Base-by-base conservation (phyloP, 2,888 invertebrate genomes). In the Xestobium rufovillosum region DNA sequence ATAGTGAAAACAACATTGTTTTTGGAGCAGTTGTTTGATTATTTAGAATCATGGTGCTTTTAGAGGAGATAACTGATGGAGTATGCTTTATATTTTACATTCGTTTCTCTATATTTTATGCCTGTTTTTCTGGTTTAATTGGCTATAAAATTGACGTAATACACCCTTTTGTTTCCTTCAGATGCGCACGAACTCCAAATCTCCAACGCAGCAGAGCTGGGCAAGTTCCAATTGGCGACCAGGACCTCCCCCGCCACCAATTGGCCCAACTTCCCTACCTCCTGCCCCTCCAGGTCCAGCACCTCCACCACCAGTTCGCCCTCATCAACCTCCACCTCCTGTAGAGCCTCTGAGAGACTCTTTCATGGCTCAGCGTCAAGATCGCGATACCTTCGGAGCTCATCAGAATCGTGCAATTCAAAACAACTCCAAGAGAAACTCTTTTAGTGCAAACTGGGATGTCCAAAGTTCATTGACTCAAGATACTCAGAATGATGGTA, bases 311-410 rank as follows among this genome's bases (percentile, higher is more conserved):
- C 76, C 76, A 8, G 47, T 72, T 44, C 62, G 72, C 45, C 70
- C 73, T 41, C 77, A 73, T 31, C 80, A 77, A 34, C 81, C 78
- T 1, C 78, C 78, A 3, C 74, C 78, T 0, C 80, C 82, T 0
- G 73, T 78, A 17, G 78, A 80, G 47, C 75, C 76, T 0, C 63
- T 71, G 31, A 61, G 61, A 16, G 71, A 53, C 1, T 71, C 75
- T 0, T 82, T 81, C 50, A 79, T 82, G 48, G 78, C 80, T 42
- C 68, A 76, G 31, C 70, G 82, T 2, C 78, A 82, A 48, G 81
- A 82, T 49, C 66, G 80, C 14, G 82, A 81, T 49, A 82, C 82
- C 0, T 81, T 81, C 45, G 81, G 82, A 1, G 82, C 81, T 1
- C 78, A 81, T 38, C 80, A 81, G 52, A 79, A 79, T 52, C 67